Conservation (phyloP, 2,797 vertebrate species). For the Eremophila alpestris region DNA sequence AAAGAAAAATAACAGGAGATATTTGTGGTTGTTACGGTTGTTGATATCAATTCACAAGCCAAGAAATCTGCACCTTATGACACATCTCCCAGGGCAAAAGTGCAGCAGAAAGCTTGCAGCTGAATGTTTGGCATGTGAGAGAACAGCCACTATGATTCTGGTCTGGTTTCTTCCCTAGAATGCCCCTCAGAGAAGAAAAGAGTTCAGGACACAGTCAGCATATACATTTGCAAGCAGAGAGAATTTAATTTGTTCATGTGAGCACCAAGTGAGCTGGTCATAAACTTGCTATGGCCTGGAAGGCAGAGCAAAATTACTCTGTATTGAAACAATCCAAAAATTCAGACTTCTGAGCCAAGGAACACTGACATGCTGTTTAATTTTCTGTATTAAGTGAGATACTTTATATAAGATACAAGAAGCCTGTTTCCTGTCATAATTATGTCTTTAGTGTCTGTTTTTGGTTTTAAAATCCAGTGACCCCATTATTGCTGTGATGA, state of each 20-base stretch:
- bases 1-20: neutral
- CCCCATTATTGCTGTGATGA: neutral
- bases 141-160: neutral
- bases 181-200: neutral
- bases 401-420: neutral
- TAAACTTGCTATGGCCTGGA: neutral
- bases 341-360: neutral
- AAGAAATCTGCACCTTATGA: neutral
- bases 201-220: neutral
- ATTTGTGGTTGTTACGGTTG: neutral
- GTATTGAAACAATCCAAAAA: neutral
- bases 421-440: neutral
- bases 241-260: neutral
- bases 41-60: neutral
- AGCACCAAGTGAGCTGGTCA: neutral
- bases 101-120: neutral
- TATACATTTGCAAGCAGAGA: neutral
- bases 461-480: neutral
- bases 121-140: neutral
- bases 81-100: neutral
- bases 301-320: neutral
- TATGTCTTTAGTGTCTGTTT: neutral
- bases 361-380: neutral
- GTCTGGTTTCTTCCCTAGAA: neutral
- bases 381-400: neutral